Evolutionary conservation across 2,113 vertebrate species (phyloP).

Genomic region (Salvelinus namaycush): DNA sequence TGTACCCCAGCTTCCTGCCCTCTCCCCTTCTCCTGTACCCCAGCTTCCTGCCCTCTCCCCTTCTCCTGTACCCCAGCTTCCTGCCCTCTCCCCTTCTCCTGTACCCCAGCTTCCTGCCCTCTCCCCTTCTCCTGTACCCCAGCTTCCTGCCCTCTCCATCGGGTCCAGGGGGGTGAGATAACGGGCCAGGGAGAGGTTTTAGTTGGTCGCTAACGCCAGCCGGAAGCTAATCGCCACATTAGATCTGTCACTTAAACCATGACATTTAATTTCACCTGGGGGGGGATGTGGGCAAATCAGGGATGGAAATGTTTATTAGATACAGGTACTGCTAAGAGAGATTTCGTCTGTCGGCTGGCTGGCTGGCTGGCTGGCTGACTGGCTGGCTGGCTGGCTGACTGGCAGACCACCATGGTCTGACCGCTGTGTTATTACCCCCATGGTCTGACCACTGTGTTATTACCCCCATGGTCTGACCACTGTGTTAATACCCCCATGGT

Average conservation of each 20-base stretch:
- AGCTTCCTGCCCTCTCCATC: neutral
- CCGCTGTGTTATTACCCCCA: too few species aligned
- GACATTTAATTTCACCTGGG: neutral
- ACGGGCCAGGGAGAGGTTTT: neutral
- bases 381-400: neutral
- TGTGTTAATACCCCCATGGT: too few species aligned
- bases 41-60: too few species aligned
- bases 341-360: neutral
- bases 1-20: too few species aligned
- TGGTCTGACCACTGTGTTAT: too few species aligned
- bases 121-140: neutral
- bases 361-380: too few species aligned
- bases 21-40: too few species aligned
- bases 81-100: neutral
- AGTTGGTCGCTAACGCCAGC: neutral
- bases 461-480: too few species aligned
- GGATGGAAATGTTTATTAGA: too few species aligned
- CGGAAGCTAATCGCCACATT: neutral
- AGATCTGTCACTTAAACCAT: neutral
- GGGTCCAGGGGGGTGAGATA: neutral
- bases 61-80: too few species aligned
- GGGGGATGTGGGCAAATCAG: neutral
- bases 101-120: too few species aligned
- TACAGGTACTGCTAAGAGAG: neutral
- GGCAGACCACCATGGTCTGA: neutral